phyloP scores from a whole-genome alignment of 2,888 invertebrate species.

The Ganaspis brasiliensis region DNA sequence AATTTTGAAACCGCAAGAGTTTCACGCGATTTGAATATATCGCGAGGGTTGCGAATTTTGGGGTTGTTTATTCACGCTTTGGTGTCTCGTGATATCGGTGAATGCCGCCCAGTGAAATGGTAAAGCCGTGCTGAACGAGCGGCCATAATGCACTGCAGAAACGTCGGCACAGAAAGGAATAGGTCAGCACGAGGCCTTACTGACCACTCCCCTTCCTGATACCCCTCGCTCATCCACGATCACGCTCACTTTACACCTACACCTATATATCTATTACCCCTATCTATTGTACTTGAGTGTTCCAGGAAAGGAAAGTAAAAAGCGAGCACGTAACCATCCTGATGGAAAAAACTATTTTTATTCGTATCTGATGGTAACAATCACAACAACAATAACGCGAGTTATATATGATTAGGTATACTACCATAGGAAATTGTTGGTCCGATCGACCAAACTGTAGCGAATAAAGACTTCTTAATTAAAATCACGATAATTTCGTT shows the following conservation, averaged over 20 bases:
- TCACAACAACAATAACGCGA: no score
- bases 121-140: slow-evolving; percentile 66
- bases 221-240: slow-evolving; percentile 74
- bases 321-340: no score
- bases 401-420: no score
- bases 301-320: not conserved
- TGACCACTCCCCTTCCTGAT: slow-evolving; percentile 78
- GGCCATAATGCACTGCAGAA: slow-evolving; percentile 78
- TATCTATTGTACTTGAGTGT: not conserved
- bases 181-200: slow-evolving; percentile 77
- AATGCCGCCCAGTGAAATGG: slow-evolving; percentile 54
- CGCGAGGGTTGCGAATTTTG: slow-evolving; percentile 1
- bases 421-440: no score
- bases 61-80: not conserved
- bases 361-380: no score
- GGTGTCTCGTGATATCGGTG: slow-evolving; percentile 53
- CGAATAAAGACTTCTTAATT: no score
- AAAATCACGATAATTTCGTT: no score
- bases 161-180: slow-evolving; percentile 77
- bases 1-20: not conserved
- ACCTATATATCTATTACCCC: slow-evolving; percentile 57
- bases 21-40: not conserved
- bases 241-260: slow-evolving; percentile 76
- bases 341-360: no score
- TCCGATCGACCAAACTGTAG: no score